phyloP scores from a whole-genome alignment of 2,113 vertebrate species.

The Epinephelus moara region DNA sequence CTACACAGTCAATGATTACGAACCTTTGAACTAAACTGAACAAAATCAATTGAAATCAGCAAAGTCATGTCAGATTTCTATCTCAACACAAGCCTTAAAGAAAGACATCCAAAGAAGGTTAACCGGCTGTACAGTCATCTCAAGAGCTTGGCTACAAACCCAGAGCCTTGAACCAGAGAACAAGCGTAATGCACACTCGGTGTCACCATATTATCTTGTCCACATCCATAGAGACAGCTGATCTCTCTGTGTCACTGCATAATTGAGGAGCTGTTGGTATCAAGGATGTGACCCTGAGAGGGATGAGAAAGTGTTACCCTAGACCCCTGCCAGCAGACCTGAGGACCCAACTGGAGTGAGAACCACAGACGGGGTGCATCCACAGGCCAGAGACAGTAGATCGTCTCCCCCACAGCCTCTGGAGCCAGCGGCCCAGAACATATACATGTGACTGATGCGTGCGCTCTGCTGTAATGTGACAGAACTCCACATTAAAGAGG shows the following conservation, averaged over 20 bases:
- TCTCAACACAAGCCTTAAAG: constrained; percentile 3
- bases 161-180: constrained; percentile 59
- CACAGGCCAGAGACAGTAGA: constrained; percentile 29
- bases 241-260: constrained; percentile 79
- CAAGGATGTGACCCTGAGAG: constrained; percentile 70
- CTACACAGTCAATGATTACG: background rate
- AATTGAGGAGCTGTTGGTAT: constrained; percentile 80
- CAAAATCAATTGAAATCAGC: background rate
- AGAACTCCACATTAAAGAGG: constrained; percentile 25
- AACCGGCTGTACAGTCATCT: constrained; percentile 24
- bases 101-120: constrained; percentile 45
- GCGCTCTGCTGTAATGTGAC: constrained; percentile 31
- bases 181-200: constrained; percentile 56
- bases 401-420: constrained; percentile 10
- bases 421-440: constrained; percentile 26
- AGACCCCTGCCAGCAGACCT: constrained; percentile 50
- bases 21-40: background rate
- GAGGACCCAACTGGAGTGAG: constrained; percentile 47
- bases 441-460: constrained; percentile 42
- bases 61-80: background rate
- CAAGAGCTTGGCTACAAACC: constrained; percentile 55
- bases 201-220: constrained; percentile 74
- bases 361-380: constrained; percentile 22
- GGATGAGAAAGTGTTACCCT: constrained; percentile 78
- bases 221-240: constrained; percentile 67